phyloP scores from a whole-genome alignment of 2,113 vertebrate species.

The Cygnus atratus region DNA sequence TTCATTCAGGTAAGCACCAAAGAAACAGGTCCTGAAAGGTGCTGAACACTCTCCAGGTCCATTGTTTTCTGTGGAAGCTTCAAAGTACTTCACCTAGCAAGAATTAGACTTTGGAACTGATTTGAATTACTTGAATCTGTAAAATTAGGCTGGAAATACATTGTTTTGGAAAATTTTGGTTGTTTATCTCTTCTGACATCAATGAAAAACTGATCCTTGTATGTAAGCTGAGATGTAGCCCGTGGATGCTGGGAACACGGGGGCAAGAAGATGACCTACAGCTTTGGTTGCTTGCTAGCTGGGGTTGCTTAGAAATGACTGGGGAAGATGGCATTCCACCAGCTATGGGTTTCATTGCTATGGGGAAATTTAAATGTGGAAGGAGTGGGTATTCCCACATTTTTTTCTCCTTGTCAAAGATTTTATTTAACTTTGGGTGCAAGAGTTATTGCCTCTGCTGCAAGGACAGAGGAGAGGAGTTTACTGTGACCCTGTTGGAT shows the following conservation, averaged over 20 bases:
- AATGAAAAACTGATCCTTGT: background rate
- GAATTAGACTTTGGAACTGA: background rate
- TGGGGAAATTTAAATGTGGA: background rate
- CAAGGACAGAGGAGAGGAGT: background rate
- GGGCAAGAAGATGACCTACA: background rate
- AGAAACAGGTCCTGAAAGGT: background rate
- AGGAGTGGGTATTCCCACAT: background rate
- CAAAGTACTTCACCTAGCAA: background rate
- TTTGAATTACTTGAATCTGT: background rate
- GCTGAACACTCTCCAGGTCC: background rate
- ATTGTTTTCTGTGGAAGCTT: background rate
- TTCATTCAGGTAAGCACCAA: background rate
- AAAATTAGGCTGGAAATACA: background rate
- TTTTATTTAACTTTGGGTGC: background rate
- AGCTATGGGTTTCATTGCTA: background rate
- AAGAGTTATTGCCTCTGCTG: background rate
- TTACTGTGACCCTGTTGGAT: background rate
- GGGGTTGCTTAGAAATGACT: background rate
- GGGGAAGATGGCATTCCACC: background rate
- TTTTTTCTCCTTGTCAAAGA: background rate
- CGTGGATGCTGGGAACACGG: background rate
- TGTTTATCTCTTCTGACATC: background rate
- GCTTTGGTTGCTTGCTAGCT: background rate
- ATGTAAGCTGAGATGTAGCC: background rate
- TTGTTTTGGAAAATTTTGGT: fast-evolving